Percentiles rank a stretch among this genome's conserved stretches.
These are phyloP conservation scores for Xanthia togata DNA, from an alignment of 2,888 invertebrate genomes.

Conservation along the genomic window DNA sequence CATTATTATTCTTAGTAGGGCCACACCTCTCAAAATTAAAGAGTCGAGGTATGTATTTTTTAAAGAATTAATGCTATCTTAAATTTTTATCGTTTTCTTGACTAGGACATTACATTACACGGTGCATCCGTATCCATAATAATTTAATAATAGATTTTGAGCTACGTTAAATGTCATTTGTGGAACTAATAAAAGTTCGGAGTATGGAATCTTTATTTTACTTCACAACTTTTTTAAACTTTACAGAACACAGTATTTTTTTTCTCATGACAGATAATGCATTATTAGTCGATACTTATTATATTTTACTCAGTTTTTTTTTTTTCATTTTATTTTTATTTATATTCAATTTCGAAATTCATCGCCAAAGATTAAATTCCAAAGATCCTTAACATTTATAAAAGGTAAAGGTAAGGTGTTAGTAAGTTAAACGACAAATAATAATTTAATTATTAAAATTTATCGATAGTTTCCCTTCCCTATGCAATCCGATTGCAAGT, in stretches of 20 bases:
- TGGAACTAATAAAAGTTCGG: not conserved
- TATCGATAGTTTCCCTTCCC: conserved; percentile 66
- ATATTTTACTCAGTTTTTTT: not conserved
- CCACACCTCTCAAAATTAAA: not conserved
- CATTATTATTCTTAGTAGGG: not conserved
- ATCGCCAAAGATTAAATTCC: not conserved
- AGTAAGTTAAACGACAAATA: conserved; percentile 18
- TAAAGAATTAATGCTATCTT: too few relatives aligned
- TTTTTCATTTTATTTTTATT: too few relatives aligned
- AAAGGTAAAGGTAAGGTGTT: not conserved
- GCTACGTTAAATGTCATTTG: too few relatives aligned
- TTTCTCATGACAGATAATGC: not conserved
- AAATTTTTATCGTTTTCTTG: not conserved
- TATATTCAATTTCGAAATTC: not conserved
- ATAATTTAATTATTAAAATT: conserved; percentile 41
- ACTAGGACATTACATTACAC: not conserved
- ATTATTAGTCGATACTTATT: not conserved
- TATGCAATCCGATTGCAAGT: conserved; percentile 78
- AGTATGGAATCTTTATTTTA: not conserved
- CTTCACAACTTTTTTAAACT: not conserved
- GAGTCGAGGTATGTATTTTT: not conserved
- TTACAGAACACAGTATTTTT: not conserved
- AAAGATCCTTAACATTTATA: not conserved
- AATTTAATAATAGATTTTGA: too few relatives aligned
- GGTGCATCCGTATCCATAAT: not conserved